Base-by-base conservation (phyloP, 2,888 invertebrate species). In the Rutpela maculata region DNA sequence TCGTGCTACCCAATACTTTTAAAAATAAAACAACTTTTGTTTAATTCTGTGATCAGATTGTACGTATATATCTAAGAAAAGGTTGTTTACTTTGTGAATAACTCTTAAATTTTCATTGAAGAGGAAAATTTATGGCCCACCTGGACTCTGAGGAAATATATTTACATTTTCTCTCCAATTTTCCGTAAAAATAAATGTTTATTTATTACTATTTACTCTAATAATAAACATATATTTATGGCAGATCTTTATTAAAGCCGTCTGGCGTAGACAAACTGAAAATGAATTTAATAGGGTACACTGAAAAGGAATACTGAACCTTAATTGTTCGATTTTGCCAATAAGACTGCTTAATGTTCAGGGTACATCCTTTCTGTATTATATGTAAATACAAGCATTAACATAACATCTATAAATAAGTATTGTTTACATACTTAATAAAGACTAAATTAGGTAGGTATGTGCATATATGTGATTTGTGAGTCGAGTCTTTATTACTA, bases 361-460 rank as follows among this genome's bases (percentile, higher is more conserved):
- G 31, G 31, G 31, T 35, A 35, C 6, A 50, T 15, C n/a, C 15
- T 50, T 50, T 50, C 1, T 50, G 12, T n/a, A 50, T 50, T 50
- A 50, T n/a, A 50, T 50, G 50, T 50, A 50, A 50, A 50, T 50
- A 50, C 3, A 43, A 50, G 6, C 50, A 50, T n/a, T 15, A 50
- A 50, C 50, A 50, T 43, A 35, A 35, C 9, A 12, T 50, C 50
- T 50, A 50, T 50, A 50, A 50, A 50, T 50, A 50, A 6, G 15
- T 50, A 50, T 50, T 50, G 50, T 50, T 50, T 50, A 50, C 50
- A 50, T 50, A 50, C 50, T 50, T 50, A 50, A n/a, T 17, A 50
- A 50, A 50, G 3, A 50, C n/a, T n/a, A 50, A 50, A n/a, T 50
- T 43, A 43, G 3, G 38, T 38, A 38, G 11, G 2, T 43, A 11